phyloP scores from a whole-genome alignment of 2,888 invertebrate genomes.

The Pristionchus fissidentatus region DNA sequence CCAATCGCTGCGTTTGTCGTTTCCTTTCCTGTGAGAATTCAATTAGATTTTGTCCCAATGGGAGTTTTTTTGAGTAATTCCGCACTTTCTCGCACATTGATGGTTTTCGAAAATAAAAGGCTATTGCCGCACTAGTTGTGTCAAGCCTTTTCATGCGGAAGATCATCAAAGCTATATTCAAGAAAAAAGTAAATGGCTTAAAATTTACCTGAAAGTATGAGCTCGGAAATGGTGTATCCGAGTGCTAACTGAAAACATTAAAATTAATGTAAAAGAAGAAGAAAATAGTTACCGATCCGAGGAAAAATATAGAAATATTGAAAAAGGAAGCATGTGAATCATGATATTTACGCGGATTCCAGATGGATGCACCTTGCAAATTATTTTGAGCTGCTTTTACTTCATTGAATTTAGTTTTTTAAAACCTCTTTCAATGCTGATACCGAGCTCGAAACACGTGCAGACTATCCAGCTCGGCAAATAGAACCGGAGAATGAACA shows the following conservation, averaged over 20 bases:
- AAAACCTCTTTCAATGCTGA: background rate
- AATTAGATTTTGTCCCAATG: too few species aligned
- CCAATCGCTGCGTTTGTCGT: background rate
- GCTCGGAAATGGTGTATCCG: too few species aligned
- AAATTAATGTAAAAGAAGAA: background rate
- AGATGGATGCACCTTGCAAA: background rate
- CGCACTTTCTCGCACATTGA: background rate
- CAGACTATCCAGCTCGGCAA: background rate
- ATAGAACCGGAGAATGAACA: background rate
- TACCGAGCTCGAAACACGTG: conserved; percentile 11
- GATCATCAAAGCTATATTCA: too few species aligned
- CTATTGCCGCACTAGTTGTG: background rate
- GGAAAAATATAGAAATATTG: background rate
- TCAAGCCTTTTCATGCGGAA: background rate
- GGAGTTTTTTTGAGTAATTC: too few species aligned
- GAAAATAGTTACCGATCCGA: background rate
- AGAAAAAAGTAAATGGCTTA: too few species aligned
- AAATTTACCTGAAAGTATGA: too few species aligned
- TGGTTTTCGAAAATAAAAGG: background rate
- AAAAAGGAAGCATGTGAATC: background rate
- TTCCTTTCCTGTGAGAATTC: background rate
- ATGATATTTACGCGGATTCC: background rate
- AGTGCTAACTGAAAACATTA: background rate
- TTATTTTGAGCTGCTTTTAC: background rate
- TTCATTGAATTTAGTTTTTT: background rate